These are phyloP conservation scores for Manis javanica DNA, from an alignment of 2,797 vertebrate genomes.

Conservation along the genomic window DNA sequence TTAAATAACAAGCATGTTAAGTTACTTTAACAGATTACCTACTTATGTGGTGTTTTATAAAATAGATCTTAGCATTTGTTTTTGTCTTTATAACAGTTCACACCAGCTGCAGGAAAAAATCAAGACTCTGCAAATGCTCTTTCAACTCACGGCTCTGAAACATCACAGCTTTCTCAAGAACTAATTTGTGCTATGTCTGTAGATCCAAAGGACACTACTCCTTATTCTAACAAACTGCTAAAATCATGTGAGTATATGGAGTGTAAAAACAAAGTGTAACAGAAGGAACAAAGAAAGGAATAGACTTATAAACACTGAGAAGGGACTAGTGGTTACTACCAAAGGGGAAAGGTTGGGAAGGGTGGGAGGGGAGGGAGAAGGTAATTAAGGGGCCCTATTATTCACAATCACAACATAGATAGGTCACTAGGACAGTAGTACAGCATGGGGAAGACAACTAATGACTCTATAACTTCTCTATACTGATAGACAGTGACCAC, in stretches of 20 bases:
- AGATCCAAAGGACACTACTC: slow-evolving; percentile 84
- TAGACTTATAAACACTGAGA: no score
- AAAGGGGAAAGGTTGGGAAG: no score
- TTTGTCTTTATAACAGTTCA: slow-evolving; percentile 86
- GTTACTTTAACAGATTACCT: background rate
- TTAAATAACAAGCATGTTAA: background rate
- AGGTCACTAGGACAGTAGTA: no score
- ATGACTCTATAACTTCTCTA: no score
- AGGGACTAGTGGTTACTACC: no score
- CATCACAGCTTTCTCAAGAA: slow-evolving; percentile 84
- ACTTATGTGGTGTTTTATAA: background rate
- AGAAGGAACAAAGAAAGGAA: no score
- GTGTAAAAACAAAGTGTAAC: no score
- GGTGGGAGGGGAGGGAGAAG: no score
- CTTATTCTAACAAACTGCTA: slow-evolving; percentile 83
- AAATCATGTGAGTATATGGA: slow-evolving; percentile 84
- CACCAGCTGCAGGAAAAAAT: slow-evolving; percentile 88
- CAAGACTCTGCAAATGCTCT: slow-evolving; percentile 82
- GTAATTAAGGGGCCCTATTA: no score
- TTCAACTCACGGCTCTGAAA: slow-evolving; percentile 87
- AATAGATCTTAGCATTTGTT: background rate
- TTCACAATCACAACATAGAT: no score
- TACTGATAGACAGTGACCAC: no score
- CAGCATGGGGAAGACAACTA: no score
- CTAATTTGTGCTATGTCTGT: slow-evolving; percentile 86